phyloP scores from a whole-genome alignment of 2,113 vertebrate genomes.

The Tachysurus fulvidraco region DNA sequence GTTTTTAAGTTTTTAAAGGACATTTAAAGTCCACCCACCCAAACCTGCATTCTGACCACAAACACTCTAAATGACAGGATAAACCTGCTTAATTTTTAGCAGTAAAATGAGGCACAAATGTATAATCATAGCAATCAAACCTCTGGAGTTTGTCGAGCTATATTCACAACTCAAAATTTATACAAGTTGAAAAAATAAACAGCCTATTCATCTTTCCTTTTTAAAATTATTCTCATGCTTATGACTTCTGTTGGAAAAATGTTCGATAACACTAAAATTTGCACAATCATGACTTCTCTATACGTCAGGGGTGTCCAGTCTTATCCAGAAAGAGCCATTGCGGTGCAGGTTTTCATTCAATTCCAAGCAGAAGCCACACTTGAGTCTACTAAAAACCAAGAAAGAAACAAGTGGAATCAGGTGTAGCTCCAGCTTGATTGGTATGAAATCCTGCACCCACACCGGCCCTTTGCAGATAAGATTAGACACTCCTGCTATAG shows the following conservation, averaged over 20 bases:
- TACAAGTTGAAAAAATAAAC: background rate
- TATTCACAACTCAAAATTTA: background rate
- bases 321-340: no score
- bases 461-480: no score
- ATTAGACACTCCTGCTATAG: background rate
- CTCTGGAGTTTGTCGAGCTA: background rate
- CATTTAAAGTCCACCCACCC: background rate
- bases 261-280: background rate
- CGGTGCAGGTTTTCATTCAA: no score
- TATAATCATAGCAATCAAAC: slow-evolving; percentile 7
- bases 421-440: no score
- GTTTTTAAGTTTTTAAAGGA: background rate
- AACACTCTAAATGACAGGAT: background rate
- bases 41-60: background rate
- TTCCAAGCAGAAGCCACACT: no score
- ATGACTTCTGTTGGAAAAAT: background rate
- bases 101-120: background rate
- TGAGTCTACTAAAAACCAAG: no score
- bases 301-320: background rate
- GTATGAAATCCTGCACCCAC: no score
- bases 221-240: background rate
- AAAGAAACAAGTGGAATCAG: no score
- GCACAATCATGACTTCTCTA: background rate
- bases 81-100: background rate
- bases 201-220: background rate